Conservation (phyloP, 1,140 invertebrate species). For the Zaprionus gabonicus region DNA sequence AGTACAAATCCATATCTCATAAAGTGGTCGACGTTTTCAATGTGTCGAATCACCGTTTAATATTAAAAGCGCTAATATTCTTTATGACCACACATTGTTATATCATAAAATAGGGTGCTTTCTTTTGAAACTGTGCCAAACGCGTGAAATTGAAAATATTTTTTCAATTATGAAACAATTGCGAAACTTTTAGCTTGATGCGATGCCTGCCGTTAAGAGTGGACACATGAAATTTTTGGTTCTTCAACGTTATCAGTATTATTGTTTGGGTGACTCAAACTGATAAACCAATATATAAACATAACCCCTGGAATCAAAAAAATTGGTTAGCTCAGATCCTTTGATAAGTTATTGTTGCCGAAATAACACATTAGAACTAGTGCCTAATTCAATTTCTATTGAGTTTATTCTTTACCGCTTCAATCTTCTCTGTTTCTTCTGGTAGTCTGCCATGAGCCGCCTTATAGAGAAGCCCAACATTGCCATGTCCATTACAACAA, state of each 20-base stretch:
- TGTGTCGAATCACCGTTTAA: neutral
- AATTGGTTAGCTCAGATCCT: neutral
- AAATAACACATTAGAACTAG: constrained; percentile 3
- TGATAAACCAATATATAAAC: constrained; percentile 13
- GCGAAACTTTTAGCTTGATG: constrained; percentile 12
- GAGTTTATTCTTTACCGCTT: neutral
- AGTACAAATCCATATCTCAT: constrained; percentile 46
- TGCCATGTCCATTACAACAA: constrained; percentile 78
- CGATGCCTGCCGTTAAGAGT: neutral
- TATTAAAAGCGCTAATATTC: neutral
- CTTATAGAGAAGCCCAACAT: constrained; percentile 83
- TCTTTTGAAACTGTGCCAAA: constrained; percentile 50
- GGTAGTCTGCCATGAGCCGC: constrained; percentile 83
- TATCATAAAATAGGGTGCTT: neutral
- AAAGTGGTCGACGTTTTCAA: neutral
- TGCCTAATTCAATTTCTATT: constrained; percentile 33
- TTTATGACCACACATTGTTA: neutral
- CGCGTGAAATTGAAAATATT: constrained; percentile 19
- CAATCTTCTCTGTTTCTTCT: constrained; percentile 22
- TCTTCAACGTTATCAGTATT: constrained; percentile 16
- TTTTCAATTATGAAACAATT: constrained; percentile 61
- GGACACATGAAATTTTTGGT: neutral
- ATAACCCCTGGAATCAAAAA: neutral
- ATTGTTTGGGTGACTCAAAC: constrained; percentile 5
- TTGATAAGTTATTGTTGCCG: constrained; percentile 14